phyloP scores from a whole-genome alignment of 2,888 invertebrate species.

The Ramazzottius varieornatus region DNA sequence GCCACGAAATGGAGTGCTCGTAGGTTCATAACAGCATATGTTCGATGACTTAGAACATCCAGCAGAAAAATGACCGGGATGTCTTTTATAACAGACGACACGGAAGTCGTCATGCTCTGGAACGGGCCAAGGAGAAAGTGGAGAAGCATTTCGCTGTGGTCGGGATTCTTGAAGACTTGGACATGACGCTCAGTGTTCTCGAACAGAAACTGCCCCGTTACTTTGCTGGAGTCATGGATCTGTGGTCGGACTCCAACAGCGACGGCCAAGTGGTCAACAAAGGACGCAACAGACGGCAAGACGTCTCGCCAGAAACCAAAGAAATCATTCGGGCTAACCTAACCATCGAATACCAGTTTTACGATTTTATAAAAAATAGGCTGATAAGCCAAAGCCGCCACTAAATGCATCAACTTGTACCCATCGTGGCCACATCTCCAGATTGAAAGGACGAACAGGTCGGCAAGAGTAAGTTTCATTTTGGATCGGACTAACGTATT shows the following conservation, averaged over 20 bases:
- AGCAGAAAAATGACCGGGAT: no score
- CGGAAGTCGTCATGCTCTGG: slow-evolving; percentile 51
- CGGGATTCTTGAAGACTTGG: slow-evolving; percentile 60
- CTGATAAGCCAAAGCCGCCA: background rate
- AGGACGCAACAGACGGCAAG: background rate
- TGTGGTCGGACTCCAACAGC: slow-evolving; percentile 33
- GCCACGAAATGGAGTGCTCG: slow-evolving; percentile 3
- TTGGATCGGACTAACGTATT: no score
- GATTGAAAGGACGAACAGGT: no score
- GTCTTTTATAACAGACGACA: slow-evolving; percentile 37
- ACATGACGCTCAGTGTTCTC: slow-evolving; percentile 53
- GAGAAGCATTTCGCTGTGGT: slow-evolving; percentile 65
- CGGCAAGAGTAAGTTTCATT: no score
- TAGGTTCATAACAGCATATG: no score
- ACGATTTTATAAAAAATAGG: background rate
- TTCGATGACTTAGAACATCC: no score
- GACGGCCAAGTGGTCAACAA: background rate
- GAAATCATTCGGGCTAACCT: background rate
- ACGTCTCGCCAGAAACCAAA: background rate
- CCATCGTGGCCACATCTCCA: no score
- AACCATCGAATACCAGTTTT: background rate
- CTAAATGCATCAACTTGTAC: no score
- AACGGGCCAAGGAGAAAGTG: slow-evolving; percentile 55
- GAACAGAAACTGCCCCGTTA: slow-evolving; percentile 59
- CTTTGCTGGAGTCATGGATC: slow-evolving; percentile 45